Conservation (phyloP, 1,140 invertebrate species). For the Scaptodrosophila lebanonensis region DNA sequence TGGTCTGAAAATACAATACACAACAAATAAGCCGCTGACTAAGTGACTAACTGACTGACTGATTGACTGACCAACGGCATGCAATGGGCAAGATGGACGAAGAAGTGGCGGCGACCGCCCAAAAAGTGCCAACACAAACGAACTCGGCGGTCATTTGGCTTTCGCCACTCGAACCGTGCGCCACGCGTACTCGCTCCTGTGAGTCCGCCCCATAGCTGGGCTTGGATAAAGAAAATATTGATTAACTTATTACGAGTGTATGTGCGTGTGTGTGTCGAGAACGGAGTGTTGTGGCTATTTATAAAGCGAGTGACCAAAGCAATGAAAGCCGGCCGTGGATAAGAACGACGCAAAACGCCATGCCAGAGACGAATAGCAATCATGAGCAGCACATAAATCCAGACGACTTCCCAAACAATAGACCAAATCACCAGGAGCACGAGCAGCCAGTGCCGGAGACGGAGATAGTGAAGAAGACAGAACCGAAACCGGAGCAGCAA, state of each 20-base stretch:
- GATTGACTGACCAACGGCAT: too few species aligned
- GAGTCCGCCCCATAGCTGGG: conserved; percentile 16
- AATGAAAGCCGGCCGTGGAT: conserved; percentile 6
- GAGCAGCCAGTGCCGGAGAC: too few species aligned
- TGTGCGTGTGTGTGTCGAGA: conserved; percentile 8
- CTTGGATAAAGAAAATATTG: conserved; percentile 47
- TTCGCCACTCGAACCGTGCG: conserved; percentile 63
- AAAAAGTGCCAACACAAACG: too few species aligned
- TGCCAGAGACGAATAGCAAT: conserved; percentile 54
- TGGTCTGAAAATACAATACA: conserved; percentile 9
- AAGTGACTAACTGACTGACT: too few species aligned
- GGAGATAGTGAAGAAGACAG: too few species aligned
- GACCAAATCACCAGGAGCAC: conserved; percentile 17
- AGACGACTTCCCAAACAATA: conserved; percentile 59
- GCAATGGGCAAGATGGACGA: conserved; percentile 37
- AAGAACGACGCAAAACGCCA: conserved; percentile 18
- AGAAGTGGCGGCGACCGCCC: too few species aligned
- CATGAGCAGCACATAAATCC: conserved; percentile 59
- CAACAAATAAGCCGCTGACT: not conserved
- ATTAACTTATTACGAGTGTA: conserved; percentile 49
- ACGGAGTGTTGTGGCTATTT: conserved; percentile 35
- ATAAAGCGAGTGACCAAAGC: conserved; percentile 18
- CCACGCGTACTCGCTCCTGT: conserved; percentile 52
- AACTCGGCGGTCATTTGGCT: conserved; percentile 58
- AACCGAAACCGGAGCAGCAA: not conserved